A percentile compares a stretch with the other conserved stretches of the same genome.
phyloP scores from a whole-genome alignment of 2,113 vertebrate genomes.

The Axis porcinus region DNA sequence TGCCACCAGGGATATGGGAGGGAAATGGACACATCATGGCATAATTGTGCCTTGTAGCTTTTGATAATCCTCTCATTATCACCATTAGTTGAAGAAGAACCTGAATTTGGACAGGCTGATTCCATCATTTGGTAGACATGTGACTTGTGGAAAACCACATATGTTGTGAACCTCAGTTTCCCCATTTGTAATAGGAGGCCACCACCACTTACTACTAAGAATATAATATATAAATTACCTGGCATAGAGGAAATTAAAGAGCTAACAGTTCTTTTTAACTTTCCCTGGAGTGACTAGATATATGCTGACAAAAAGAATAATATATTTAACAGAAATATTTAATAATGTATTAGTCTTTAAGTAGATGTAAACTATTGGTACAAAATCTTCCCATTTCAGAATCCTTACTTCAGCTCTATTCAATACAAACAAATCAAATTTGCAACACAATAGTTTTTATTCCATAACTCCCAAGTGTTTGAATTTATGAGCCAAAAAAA shows the following conservation, averaged over 20 bases:
- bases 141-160: neutral
- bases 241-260: neutral
- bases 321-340: neutral
- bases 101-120: neutral
- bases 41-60: neutral
- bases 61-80: neutral
- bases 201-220: neutral
- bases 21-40: neutral
- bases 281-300: neutral
- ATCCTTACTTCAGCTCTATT: neutral
- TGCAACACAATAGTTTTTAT: neutral
- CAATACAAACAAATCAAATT: neutral
- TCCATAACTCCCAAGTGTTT: neutral
- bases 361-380: neutral
- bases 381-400: neutral
- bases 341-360: neutral
- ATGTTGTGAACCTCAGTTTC: neutral
- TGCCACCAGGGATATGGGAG: neutral
- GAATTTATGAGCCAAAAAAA: conserved; percentile 40
- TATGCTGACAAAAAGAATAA: neutral
- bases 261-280: neutral
- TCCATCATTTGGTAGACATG: neutral
- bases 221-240: neutral
- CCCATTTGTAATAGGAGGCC: neutral
- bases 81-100: neutral